Evolutionary conservation across 2,888 invertebrate species (phyloP), one percentile per base, ranked within the genome.

Genomic region (Fragum whitleyi): DNA sequence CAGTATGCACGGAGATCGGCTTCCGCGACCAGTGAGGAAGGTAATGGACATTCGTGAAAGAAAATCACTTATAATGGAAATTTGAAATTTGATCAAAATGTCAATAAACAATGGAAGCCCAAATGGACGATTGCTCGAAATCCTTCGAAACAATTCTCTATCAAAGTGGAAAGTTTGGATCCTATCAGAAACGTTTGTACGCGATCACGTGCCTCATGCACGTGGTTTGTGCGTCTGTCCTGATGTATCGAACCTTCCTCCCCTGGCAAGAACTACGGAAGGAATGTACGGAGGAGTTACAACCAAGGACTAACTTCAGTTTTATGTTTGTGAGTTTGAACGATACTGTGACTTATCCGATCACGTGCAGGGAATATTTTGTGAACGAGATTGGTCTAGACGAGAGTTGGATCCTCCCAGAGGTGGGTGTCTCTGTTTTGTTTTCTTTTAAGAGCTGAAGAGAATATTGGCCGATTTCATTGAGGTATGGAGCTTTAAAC

Each of bases 121-220:
- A 42, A 51, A 78, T 85, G 61, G 89, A 91, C 79, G 86, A 84
- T 19, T 89, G 90, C 74, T 88, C 91, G 0, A 87, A 83, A 36
- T 86, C 88, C 9, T 89, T 90, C 78, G 91, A 91, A 71, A 85
- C 72, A 55, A 89, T 91, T 71, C 78, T 89, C 16, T 85, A 85
- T 47, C 87, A 88, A 75, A 89, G 87, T 68, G 88, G 90, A 7
- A 88, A 87, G 28, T 90, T 91, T 67, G 91, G 91, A 39, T 87
- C 87, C 71, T 91, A 88, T 74, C 91, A 91, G 77, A 90, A 88
- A 55, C 87, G 91, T n/a, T 73, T 90, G 26, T 90, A 87, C 70
- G 75, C 85, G 42, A 74, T 86, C 42, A 83, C 84, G 23, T 81
- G 86, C 59, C 77, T 84, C 14, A 85, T 90, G 65, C 90, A 89